Evolutionary conservation across 1,140 invertebrate species (phyloP), one percentile per base, ranked within the genome.

Genomic region (Micrasema longulum): DNA sequence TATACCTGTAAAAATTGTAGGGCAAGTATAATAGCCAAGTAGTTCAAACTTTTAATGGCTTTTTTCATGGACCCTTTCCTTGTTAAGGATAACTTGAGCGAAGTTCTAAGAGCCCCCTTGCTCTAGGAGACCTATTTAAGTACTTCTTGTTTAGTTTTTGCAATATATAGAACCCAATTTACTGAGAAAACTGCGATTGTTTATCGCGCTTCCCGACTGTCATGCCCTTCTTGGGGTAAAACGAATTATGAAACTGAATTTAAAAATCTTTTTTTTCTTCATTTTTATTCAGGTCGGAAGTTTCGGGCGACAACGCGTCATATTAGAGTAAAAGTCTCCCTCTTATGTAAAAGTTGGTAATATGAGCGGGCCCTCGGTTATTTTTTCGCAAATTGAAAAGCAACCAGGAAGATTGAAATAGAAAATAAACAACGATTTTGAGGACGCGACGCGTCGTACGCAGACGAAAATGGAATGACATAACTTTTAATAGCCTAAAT

Each of bases 1-100:
- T 57, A 57, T 31, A 57, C 53, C 53, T 57, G 53, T 38, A 57
- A 57, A 57, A n/a, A 57, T 57, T 22, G n/a, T 57, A 35, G 20
- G 23, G 53, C 22, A 31, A n/a, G n/a, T 26, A 57, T 35, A 57
- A 57, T 57, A 35, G 53, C 53, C 23, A 57, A 12, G 53, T 57
- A 57, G 53, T 57, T 36, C 53, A 35, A 57, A 57, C 26, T 57
- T 57, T 57, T 57, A 57, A 57, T 57, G 31, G 53, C 53, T 57
- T 57, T 52, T 57, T 57, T 57, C 53, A 57, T 57, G 53, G 53
- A 16, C 53, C 14, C 31, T 57, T 57, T 16, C 31, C 53, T 57
- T 57, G 53, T 57, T 57, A 31, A 57, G 31, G 26, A 31, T n/a
- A 35, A 57, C 53, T 57, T 55, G 9, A 31, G 47, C 10, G 23